A percentile compares a stretch with the other conserved stretches of the same genome.
Evolutionary conservation across 1,140 invertebrate genomes (phyloP).

Genomic region (Heliothis virescens): DNA sequence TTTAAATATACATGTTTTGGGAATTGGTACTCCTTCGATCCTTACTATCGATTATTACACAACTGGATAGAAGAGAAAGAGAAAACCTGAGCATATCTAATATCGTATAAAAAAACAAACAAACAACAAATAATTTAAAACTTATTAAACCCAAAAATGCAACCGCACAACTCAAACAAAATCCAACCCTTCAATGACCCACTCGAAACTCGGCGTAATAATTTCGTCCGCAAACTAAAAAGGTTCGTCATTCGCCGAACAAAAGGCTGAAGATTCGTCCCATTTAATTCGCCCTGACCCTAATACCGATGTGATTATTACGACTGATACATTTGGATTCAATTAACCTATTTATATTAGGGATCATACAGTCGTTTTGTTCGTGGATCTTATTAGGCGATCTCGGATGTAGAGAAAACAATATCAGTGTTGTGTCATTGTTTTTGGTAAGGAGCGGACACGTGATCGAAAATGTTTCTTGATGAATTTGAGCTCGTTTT

Average conservation of each 20-base stretch:
- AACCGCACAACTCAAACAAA: neutral
- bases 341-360: slow-evolving; percentile 49
- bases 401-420: slow-evolving; percentile 3
- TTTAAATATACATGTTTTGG: too few relatives aligned
- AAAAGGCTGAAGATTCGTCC: slow-evolving; percentile 50
- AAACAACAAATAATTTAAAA: neutral
- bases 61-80: too few relatives aligned
- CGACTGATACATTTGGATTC: slow-evolving; percentile 44
- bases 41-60: too few relatives aligned
- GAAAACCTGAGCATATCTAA: too few relatives aligned
- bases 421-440: slow-evolving; percentile 10
- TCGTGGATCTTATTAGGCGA: neutral
- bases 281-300: slow-evolving; percentile 53
- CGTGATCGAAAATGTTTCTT: neutral
- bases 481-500: neutral
- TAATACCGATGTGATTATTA: slow-evolving; percentile 38
- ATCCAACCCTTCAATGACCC: slow-evolving; percentile 9
- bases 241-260: neutral
- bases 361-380: slow-evolving; percentile 17
- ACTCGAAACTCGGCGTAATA: slow-evolving; percentile 25
- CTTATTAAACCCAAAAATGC: neutral
- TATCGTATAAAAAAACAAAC: too few relatives aligned
- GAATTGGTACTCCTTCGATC: too few relatives aligned
- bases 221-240: slow-evolving; percentile 21
- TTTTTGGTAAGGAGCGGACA: neutral